phyloP scores from a whole-genome alignment of 1,140 invertebrate species.

The Adoxophyes honmai region DNA sequence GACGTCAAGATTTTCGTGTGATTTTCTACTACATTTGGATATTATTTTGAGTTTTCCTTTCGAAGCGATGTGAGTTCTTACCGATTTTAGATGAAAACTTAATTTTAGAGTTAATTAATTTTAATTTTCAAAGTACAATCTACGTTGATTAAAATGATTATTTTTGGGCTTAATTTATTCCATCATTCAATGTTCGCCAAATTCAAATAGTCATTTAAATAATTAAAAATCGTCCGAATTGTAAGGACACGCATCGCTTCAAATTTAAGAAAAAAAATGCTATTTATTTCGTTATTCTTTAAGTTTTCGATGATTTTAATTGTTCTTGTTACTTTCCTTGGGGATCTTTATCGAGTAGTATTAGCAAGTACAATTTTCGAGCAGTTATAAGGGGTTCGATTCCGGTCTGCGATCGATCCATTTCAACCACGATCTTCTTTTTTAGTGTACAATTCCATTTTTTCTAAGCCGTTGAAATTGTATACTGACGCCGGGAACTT shows the following conservation, averaged over 20 bases:
- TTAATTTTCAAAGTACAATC: no score
- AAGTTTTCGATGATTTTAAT: slow-evolving; percentile 74
- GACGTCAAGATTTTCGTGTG: no score
- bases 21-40: no score
- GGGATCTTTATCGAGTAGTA: slow-evolving; percentile 71
- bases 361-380: slow-evolving; percentile 57
- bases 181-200: no score
- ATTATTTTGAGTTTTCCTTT: no score
- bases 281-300: slow-evolving; percentile 75
- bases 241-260: slow-evolving; percentile 21
- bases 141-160: no score
- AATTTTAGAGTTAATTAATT: no score
- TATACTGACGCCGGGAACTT: slow-evolving; percentile 10
- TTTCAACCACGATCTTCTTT: slow-evolving; percentile 39
- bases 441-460: slow-evolving; percentile 67
- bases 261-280: slow-evolving; percentile 31
- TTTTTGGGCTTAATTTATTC: no score
- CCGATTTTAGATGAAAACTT: slow-evolving; percentile 14
- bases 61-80: slow-evolving; percentile 37
- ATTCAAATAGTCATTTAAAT: no score
- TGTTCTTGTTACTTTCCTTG: slow-evolving; percentile 74
- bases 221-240: no score
- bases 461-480: slow-evolving; percentile 52
- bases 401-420: slow-evolving; percentile 16
- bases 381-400: slow-evolving; percentile 45